Conservation (phyloP, 1,140 invertebrate species). For the Neelides sp. region DNA sequence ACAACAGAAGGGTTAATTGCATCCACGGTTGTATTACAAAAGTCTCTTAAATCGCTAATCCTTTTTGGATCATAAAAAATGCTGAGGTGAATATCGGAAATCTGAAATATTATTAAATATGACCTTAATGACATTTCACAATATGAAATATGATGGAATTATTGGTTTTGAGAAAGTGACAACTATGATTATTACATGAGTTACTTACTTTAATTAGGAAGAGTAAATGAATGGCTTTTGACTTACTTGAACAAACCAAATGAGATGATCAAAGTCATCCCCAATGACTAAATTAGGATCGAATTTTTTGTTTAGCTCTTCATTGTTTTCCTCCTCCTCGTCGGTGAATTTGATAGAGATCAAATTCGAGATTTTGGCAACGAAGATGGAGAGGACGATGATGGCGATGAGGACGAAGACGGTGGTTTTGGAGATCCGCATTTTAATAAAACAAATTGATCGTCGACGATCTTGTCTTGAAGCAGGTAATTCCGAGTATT, state of each 20-base stretch:
- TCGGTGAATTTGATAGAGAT: conserved; percentile 38
- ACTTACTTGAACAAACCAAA: conserved; percentile 65
- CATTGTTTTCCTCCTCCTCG: conserved; percentile 26
- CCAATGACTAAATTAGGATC: conserved; percentile 35
- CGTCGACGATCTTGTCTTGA: no score
- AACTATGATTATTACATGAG: conserved; percentile 3
- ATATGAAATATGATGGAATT: conserved; percentile 16
- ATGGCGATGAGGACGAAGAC: conserved; percentile 7
- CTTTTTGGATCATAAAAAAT: conserved; percentile 62
- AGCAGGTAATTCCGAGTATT: no score
- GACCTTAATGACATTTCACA: background rate
- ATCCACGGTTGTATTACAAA: conserved; percentile 61
- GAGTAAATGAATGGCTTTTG: no score
- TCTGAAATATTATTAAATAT: conserved; percentile 41
- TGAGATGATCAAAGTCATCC: conserved; percentile 46
- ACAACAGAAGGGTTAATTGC: conserved; percentile 66
- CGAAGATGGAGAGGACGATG: conserved; percentile 39
- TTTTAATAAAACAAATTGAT: no score
- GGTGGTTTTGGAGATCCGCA: conserved; percentile 14
- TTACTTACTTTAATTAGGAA: no score
- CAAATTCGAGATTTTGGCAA: conserved; percentile 44
- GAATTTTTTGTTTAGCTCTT: conserved; percentile 20
- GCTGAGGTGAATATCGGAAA: conserved; percentile 80
- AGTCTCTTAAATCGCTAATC: conserved; percentile 62
- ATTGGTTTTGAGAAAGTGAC: background rate